Percentiles rank a stretch among this genome's conserved stretches.
phyloP scores from a whole-genome alignment of 2,113 vertebrate genomes.

The Andinoacara biseriatus region DNA sequence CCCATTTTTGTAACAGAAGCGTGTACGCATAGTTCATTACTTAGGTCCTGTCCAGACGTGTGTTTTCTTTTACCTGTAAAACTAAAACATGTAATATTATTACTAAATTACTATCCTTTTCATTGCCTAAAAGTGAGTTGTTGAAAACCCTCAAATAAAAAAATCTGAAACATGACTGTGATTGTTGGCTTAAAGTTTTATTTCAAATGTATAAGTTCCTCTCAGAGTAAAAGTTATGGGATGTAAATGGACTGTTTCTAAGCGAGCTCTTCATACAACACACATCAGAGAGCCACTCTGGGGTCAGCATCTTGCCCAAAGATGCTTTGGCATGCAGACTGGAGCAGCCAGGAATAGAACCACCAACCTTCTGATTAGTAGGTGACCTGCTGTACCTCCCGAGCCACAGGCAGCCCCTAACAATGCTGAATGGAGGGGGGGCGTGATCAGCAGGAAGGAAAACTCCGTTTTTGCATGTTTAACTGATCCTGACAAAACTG shows the following conservation, averaged over 20 bases:
- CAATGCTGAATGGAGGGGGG: background rate
- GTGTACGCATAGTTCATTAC: slow-evolving; percentile 80
- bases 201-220: background rate
- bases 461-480: background rate
- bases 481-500: no score
- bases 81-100: slow-evolving; percentile 84
- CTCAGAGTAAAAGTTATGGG: no score
- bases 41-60: slow-evolving; percentile 78
- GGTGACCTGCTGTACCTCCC: no score
- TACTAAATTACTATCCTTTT: slow-evolving; percentile 81
- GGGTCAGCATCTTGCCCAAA: no score
- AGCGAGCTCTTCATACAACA: no score
- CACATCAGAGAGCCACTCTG: no score
- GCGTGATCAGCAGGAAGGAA: background rate
- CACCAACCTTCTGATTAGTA: no score
- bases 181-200: background rate
- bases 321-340: no score
- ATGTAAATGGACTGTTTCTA: no score
- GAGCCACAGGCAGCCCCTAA: no score
- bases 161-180: slow-evolving; percentile 42
- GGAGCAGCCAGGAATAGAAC: no score
- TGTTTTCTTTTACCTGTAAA: slow-evolving; percentile 77
- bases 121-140: slow-evolving; percentile 81
- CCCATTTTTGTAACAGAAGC: slow-evolving; percentile 75
- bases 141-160: slow-evolving; percentile 78